Percentiles rank a stretch among this genome's conserved stretches.
Conservation (phyloP, 2,113 vertebrate genomes). For the Gopherus evgoodei region DNA sequence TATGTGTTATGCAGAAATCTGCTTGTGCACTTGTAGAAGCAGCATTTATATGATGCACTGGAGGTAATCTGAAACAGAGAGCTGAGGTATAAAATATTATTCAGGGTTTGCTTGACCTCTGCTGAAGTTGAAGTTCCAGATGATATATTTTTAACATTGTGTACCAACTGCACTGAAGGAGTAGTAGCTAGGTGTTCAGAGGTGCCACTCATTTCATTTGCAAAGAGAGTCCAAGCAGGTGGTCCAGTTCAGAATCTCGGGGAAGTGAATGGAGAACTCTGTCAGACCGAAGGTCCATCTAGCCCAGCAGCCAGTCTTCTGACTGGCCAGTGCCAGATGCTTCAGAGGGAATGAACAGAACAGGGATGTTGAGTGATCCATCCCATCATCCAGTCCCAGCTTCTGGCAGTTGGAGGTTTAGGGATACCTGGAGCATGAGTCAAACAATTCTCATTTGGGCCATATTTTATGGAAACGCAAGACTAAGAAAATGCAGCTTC, state of each 20-base stretch:
- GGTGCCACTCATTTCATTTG: background rate
- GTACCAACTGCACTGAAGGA: fast-evolving
- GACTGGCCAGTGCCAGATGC: background rate
- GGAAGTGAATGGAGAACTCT: background rate
- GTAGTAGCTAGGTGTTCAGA: background rate
- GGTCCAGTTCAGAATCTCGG: background rate
- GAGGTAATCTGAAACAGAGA: background rate
- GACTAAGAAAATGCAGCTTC: background rate
- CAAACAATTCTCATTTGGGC: background rate
- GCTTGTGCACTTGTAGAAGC: background rate
- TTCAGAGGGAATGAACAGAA: background rate
- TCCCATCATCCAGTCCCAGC: background rate
- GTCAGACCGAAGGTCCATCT: background rate
- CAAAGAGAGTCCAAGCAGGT: background rate
- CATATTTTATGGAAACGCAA: background rate
- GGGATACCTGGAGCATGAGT: background rate
- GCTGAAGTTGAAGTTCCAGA: background rate
- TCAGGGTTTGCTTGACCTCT: background rate
- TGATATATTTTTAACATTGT: background rate
- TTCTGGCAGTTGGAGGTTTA: too few species aligned
- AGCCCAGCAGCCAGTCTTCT: background rate
- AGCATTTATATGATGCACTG: background rate
- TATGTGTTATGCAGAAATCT: background rate
- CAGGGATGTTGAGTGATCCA: background rate
- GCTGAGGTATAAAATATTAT: background rate